Evolutionary conservation across 2,888 invertebrate genomes (phyloP), one percentile per base, ranked within the genome.

Genomic region (Himalopsyche japonica): DNA sequence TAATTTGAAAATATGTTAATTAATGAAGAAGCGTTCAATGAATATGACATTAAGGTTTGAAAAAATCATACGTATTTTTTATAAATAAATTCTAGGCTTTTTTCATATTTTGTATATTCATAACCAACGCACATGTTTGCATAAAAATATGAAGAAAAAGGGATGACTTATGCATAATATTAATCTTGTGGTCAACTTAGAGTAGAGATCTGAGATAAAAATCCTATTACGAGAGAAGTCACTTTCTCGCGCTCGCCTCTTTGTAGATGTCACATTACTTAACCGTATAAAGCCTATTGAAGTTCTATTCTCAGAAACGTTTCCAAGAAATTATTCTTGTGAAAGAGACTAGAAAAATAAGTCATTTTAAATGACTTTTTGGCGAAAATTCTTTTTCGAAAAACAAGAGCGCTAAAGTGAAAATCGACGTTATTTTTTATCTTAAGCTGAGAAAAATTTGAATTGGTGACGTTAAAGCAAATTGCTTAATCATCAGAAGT

Each of bases 201-300:
- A 70, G 70, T 27, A 30, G 70, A 70, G 70, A 70, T 70, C 70
- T 30, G 70, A 70, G 70, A 70, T 70, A 70, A 70, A 70, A 70
- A 70, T 30, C 70, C 70, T 70, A 70, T 70, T 70, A 70, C 70
- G 70, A 70, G 70, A 12, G 27, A 70, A 70, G 70, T 70, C 70
- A 70, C 70, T 70, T 70, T 70, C 30, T 70, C 70, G 70, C 70
- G 70, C 70, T 70, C 27, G 70, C 30, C 70, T 70, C 70, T 70
- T 70, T 70, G 70, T 70, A 70, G 70, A 70, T 70, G 70, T 70
- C 70, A 70, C 70, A 70, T 70, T 70, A 70, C 70, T 70, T 70
- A 70, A 70, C 70, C 70, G 70, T 70, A 70, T 70, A 70, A 70
- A 70, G 70, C 70, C 70, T 10, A 70, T 70, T 70, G 70, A 70